phyloP scores from a whole-genome alignment of 2,797 vertebrate species.

The Toxotes lorentzi region DNA sequence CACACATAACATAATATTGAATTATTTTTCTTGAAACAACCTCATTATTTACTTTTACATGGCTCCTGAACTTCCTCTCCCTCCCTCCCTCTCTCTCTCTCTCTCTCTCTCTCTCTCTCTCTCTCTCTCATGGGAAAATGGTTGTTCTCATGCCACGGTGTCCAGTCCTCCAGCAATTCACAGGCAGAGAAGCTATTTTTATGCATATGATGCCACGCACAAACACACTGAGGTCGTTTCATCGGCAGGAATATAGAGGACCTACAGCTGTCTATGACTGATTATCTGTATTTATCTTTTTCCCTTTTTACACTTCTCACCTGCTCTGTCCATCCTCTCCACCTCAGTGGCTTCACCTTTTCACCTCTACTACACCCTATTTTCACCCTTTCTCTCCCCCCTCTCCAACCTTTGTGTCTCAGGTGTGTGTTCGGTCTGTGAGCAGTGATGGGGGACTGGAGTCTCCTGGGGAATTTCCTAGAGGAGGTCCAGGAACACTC shows the following conservation, averaged over 20 bases:
- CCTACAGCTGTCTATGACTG: slow-evolving; percentile 38
- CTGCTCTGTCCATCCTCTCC: slow-evolving; percentile 10
- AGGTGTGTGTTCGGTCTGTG: slow-evolving; percentile 55
- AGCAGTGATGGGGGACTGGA: slow-evolving; percentile 97
- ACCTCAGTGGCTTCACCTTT: slow-evolving; percentile 27
- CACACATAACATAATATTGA: slow-evolving; percentile 32
- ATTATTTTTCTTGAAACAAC: slow-evolving; percentile 54
- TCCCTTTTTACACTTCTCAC: neutral
- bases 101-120: neutral
- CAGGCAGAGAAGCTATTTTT: slow-evolving; percentile 74
- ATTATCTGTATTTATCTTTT: slow-evolving; percentile 41
- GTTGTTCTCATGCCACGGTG: slow-evolving; percentile 66
- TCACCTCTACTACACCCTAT: slow-evolving; percentile 1
- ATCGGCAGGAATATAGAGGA: slow-evolving; percentile 31
- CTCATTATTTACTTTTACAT: slow-evolving; percentile 63
- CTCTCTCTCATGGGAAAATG: slow-evolving; percentile 58
- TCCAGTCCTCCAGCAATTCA: slow-evolving; percentile 64
- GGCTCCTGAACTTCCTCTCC: slow-evolving; percentile 51
- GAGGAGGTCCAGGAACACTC: slow-evolving; percentile 99
- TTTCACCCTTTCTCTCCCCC: slow-evolving; percentile 2
- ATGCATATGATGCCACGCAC: slow-evolving; percentile 38
- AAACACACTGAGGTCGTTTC: slow-evolving; percentile 46
- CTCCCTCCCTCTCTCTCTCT: neutral
- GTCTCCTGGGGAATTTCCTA: slow-evolving; percentile 95
- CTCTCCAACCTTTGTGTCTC: slow-evolving; percentile 37